A percentile compares a stretch with the other conserved stretches of the same genome.
phyloP scores from a whole-genome alignment of 2,888 invertebrate species.

The Drosophila nr. fundita region DNA sequence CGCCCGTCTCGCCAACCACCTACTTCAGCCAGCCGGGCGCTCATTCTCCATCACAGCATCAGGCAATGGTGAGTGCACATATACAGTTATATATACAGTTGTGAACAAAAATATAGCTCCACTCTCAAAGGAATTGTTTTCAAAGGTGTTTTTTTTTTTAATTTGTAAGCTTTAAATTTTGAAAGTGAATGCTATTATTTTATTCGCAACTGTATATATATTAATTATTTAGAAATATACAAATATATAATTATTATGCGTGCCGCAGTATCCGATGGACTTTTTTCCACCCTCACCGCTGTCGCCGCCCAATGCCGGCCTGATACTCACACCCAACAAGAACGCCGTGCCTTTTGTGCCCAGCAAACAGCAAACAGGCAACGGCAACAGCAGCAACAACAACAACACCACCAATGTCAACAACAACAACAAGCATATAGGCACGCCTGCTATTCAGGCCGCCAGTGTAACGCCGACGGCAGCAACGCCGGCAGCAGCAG shows the following conservation, averaged over 20 bases:
- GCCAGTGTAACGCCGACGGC: conserved; percentile 17
- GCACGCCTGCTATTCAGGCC: conserved; percentile 23
- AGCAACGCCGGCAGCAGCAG: neutral
- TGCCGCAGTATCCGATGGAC: conserved; percentile 81
- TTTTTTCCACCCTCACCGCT: conserved; percentile 80
- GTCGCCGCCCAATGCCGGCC: conserved; percentile 74
- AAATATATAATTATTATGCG: neutral
- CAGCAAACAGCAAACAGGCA: conserved; percentile 54
- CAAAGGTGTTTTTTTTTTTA: neutral
- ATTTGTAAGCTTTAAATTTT: too few species aligned
- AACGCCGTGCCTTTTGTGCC: conserved; percentile 70
- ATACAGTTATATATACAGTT: neutral
- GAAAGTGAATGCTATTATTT: neutral
- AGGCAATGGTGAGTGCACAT: conserved; percentile 75
- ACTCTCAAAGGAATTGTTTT: neutral
- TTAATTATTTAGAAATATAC: neutral
- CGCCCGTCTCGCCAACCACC: conserved; percentile 96
- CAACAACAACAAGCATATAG: conserved; percentile 26
- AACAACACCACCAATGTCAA: conserved; percentile 20
- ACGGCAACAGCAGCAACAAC: conserved; percentile 29
- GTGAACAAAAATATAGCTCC: neutral
- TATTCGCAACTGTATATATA: neutral
- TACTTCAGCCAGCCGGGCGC: conserved; percentile 89
- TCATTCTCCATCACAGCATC: conserved; percentile 82
- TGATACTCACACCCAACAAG: conserved; percentile 78